These are phyloP conservation scores for Schizaphis graminum DNA, from an alignment of 2,888 invertebrate species.

Conservation along the genomic window DNA sequence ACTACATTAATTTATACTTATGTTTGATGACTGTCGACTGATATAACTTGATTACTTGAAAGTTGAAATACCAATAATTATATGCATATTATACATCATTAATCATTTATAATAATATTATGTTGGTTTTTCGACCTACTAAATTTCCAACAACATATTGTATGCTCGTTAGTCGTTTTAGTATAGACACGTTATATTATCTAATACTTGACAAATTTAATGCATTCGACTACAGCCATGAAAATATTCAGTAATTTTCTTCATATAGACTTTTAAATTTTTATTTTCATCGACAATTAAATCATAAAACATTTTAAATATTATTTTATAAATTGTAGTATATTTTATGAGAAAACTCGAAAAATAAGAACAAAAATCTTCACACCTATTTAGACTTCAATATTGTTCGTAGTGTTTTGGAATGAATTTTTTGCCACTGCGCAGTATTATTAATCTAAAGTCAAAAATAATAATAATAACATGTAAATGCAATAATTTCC, in stretches of 20 bases:
- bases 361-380: neutral
- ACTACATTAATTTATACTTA: neutral
- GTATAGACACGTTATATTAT: too few relatives aligned
- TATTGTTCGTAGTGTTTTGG: too few relatives aligned
- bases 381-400: neutral
- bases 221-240: neutral
- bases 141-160: neutral
- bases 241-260: neutral
- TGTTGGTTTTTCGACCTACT: neutral
- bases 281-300: neutral
- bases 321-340: neutral
- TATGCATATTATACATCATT: too few relatives aligned
- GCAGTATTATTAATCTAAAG: too few relatives aligned
- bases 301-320: neutral
- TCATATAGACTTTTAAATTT: slow-evolving; percentile 11
- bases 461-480: too few relatives aligned
- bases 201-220: too few relatives aligned
- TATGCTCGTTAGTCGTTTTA: too few relatives aligned
- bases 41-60: too few relatives aligned
- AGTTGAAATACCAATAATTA: too few relatives aligned
- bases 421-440: too few relatives aligned
- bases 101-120: neutral
- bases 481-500: too few relatives aligned
- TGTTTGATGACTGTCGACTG: neutral
- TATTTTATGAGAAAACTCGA: neutral